phyloP scores from a whole-genome alignment of 2,888 invertebrate genomes.

The Emmelina monodactyla region DNA sequence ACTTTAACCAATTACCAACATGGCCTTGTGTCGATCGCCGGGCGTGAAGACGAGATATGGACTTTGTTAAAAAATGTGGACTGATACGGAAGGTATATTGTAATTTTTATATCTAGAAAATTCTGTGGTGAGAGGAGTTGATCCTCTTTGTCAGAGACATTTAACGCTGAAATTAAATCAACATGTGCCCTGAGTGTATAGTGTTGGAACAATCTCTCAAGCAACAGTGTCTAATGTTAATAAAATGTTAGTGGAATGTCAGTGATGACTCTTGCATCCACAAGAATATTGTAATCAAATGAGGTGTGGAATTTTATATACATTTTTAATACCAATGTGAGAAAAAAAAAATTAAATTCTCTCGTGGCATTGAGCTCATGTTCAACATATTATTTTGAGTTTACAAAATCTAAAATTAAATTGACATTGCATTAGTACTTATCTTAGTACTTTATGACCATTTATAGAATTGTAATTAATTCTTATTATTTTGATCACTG shows the following conservation, averaged over 20 bases:
- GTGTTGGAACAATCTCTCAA: slow-evolving; percentile 33
- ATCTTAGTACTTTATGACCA: slow-evolving; percentile 3
- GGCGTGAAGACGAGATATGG: slow-evolving; percentile 51
- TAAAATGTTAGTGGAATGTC: slow-evolving; percentile 29
- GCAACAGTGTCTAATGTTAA: slow-evolving; percentile 32
- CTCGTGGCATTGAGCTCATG: slow-evolving; percentile 54
- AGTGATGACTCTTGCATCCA: slow-evolving; percentile 53
- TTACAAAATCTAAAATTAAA: slow-evolving; percentile 12
- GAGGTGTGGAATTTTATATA: slow-evolving; percentile 61
- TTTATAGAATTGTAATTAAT: slow-evolving; percentile 5
- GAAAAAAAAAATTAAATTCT: slow-evolving; percentile 45
- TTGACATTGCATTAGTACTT: slow-evolving; percentile 2
- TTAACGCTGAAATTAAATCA: slow-evolving; percentile 31
- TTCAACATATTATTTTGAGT: slow-evolving; percentile 11
- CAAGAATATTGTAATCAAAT: slow-evolving; percentile 45
- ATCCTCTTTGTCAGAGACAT: slow-evolving; percentile 49
- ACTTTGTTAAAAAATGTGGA: slow-evolving; percentile 65
- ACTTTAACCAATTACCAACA: slow-evolving; percentile 46
- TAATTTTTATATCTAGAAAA: slow-evolving; percentile 62
- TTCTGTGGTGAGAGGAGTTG: slow-evolving; percentile 64
- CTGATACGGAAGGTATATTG: slow-evolving; percentile 54
- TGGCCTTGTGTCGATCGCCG: slow-evolving; percentile 34
- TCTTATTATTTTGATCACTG: neutral
- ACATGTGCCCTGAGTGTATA: slow-evolving; percentile 39
- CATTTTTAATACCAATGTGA: slow-evolving; percentile 46